Percentiles rank a stretch among this genome's conserved stretches.
phyloP scores from a whole-genome alignment of 1,140 invertebrate genomes.

The Drosophila leontia region DNA sequence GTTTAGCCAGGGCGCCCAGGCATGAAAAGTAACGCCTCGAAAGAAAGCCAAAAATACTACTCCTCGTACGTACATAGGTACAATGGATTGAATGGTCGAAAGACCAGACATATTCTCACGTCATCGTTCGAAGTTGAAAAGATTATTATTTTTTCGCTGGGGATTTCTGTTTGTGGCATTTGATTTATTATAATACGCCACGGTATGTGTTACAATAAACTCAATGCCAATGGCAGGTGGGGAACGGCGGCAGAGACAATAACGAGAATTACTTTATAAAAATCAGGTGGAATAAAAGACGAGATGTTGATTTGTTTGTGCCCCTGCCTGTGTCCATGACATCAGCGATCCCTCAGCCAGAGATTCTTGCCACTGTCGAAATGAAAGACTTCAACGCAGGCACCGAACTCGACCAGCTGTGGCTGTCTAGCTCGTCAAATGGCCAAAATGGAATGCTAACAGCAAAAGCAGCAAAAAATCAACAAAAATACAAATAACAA shows the following conservation, averaged over 20 bases:
- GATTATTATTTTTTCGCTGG: slow-evolving; percentile 37
- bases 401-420: slow-evolving; percentile 57
- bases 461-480: background rate
- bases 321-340: slow-evolving; percentile 53
- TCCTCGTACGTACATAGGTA: slow-evolving; percentile 5
- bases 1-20: slow-evolving; percentile 59
- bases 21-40: slow-evolving; percentile 53
- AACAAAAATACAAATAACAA: background rate
- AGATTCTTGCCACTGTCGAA: slow-evolving; percentile 38
- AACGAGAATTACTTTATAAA: slow-evolving; percentile 45
- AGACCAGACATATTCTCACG: slow-evolving; percentile 53
- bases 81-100: slow-evolving; percentile 13
- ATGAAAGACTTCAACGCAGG: slow-evolving; percentile 78
- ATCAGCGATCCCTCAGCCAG: slow-evolving; percentile 46
- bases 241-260: slow-evolving; percentile 15
- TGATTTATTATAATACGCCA: slow-evolving; percentile 71
- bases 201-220: slow-evolving; percentile 75
- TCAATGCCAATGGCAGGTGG: slow-evolving; percentile 71
- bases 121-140: slow-evolving; percentile 62
- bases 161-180: slow-evolving; percentile 34
- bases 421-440: slow-evolving; percentile 40
- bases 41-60: slow-evolving; percentile 44
- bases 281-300: slow-evolving; percentile 45
- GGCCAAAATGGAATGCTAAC: slow-evolving; percentile 34
- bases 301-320: slow-evolving; percentile 28